Evolutionary conservation across 2,113 vertebrate species (phyloP).

Genomic region (Actenoides hombroni): DNA sequence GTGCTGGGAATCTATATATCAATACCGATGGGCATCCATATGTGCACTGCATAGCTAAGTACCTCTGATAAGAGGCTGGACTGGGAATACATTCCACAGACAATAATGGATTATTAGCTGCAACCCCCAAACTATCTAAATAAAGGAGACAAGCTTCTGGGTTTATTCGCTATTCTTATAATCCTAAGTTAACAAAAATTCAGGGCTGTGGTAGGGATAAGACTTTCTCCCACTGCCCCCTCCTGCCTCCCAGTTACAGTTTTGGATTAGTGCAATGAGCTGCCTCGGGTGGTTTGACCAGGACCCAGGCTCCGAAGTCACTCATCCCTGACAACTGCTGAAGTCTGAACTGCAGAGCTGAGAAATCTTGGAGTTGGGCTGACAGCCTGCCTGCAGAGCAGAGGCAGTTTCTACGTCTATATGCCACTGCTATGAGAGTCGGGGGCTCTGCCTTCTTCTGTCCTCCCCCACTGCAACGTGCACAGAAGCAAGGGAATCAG

Average conservation of each 20-base stretch:
- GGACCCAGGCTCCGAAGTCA: background rate
- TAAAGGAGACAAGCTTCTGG: background rate
- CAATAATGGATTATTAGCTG: background rate
- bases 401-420: background rate
- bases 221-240: background rate
- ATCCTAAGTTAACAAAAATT: constrained; percentile 30
- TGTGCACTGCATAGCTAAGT: background rate
- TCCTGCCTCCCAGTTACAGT: background rate
- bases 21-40: background rate
- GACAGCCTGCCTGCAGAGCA: background rate
- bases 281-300: constrained; percentile 18
- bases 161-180: constrained; percentile 23
- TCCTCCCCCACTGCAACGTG: background rate
- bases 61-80: background rate
- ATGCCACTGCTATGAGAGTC: background rate
- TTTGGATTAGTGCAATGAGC: constrained; percentile 15
- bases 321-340: constrained; percentile 17
- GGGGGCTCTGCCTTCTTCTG: background rate
- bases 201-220: background rate
- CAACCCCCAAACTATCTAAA: constrained; percentile 17
- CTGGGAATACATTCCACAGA: background rate
- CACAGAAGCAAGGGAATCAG: background rate
- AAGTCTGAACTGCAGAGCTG: constrained; percentile 13
- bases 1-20: constrained; percentile 7
- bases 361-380: constrained; percentile 3